Conservation (phyloP, 2,888 invertebrate species). For the Cybosia mesomella region DNA sequence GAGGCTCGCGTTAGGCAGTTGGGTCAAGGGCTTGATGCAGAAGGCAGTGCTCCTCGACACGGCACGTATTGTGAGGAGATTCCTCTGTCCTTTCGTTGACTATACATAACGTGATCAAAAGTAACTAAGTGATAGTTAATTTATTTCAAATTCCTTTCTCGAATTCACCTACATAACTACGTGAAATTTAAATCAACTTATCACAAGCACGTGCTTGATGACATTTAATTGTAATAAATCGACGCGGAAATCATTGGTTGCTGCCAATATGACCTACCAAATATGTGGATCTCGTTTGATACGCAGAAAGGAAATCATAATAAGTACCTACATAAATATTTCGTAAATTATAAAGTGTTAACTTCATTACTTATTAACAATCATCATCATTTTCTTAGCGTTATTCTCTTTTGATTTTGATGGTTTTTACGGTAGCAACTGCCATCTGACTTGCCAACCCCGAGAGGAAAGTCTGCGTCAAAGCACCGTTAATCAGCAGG, state of each 20-base stretch:
- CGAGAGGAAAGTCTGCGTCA: too few species aligned
- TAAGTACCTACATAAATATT: conserved; percentile 11
- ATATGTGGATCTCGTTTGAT: conserved; percentile 50
- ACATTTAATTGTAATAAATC: conserved; percentile 28
- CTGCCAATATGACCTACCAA: conserved; percentile 42
- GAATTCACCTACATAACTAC: not conserved
- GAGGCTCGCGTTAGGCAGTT: too few species aligned
- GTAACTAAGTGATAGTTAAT: too few species aligned
- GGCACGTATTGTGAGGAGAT: too few species aligned
- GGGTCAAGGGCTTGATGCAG: too few species aligned
- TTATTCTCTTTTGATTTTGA: not conserved
- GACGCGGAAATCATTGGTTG: conserved; percentile 41
- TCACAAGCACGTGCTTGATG: conserved; percentile 20
- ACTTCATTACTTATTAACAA: not conserved
- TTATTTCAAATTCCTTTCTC: not conserved
- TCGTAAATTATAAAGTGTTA: not conserved
- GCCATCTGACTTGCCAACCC: too few species aligned
- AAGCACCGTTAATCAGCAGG: too few species aligned
- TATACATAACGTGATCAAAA: not conserved
- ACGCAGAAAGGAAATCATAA: conserved; percentile 42
- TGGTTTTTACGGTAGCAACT: too few species aligned
- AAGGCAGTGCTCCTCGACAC: too few species aligned
- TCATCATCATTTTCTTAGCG: not conserved
- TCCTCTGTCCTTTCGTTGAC: too few species aligned
- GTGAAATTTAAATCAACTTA: conserved; percentile 15